These are phyloP conservation scores for Digitonthophagus gazella DNA, from an alignment of 2,888 invertebrate species.

Conservation along the genomic window DNA sequence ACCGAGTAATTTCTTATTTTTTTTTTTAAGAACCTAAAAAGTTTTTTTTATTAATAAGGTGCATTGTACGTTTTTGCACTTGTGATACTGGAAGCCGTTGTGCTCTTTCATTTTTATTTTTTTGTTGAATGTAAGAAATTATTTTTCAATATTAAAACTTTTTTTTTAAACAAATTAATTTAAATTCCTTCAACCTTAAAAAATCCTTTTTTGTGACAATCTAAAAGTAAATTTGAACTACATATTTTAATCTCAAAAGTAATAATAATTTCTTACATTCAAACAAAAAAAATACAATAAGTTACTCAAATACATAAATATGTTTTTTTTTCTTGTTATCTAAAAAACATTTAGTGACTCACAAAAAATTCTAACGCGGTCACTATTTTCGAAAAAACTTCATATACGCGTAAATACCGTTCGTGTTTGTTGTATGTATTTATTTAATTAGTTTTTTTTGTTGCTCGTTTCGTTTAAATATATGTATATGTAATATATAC, in stretches of 20 bases:
- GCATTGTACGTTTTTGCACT: conserved; percentile 45
- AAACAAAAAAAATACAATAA: no score
- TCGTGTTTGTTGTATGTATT: neutral
- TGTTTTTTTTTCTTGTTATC: conserved; percentile 8
- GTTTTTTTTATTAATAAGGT: conserved; percentile 41
- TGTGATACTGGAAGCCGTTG: conserved; percentile 44
- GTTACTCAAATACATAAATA: no score
- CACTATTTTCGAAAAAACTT: neutral
- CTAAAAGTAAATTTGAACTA: no score
- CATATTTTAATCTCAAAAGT: no score
- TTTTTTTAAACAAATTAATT: no score
- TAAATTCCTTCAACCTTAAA: no score
- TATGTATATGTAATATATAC: conserved; percentile 10
- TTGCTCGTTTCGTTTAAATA: conserved; percentile 16
- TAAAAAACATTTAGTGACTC: neutral
- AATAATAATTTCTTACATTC: no score
- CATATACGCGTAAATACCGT: neutral
- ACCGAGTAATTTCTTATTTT: no score
- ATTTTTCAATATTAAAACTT: no score
- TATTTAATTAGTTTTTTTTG: no score
- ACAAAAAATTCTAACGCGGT: neutral
- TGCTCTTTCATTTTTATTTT: conserved; percentile 36
- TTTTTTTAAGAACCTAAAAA: no score
- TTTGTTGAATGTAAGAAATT: conserved; percentile 18
- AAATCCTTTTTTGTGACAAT: no score